A percentile compares a stretch with the other conserved stretches of the same genome.
Conservation (phyloP, 2,797 vertebrate species). For the Pampus argenteus region DNA sequence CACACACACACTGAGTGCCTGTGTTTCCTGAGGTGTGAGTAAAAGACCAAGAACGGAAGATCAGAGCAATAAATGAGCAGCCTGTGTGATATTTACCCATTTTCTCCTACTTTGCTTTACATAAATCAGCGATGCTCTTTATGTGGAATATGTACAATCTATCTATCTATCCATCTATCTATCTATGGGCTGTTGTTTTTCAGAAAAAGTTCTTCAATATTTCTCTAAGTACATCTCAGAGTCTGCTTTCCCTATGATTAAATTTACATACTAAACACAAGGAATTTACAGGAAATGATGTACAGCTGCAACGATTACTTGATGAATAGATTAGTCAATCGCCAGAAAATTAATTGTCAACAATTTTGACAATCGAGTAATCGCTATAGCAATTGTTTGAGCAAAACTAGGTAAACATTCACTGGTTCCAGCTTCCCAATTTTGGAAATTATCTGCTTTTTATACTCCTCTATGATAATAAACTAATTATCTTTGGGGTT, state of each 20-base stretch:
- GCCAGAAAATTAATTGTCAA: neutral
- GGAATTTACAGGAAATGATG: neutral
- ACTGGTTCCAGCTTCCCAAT: neutral
- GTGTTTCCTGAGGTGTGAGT: conserved; percentile 21
- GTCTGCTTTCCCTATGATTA: neutral
- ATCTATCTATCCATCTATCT: too few species aligned
- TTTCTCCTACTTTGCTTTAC: conserved; percentile 31
- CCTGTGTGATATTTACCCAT: conserved; percentile 38
- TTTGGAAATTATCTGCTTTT: too few species aligned
- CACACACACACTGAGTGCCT: conserved; percentile 7
- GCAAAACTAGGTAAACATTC: too few species aligned
- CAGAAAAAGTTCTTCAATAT: neutral
- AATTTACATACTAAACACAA: neutral
- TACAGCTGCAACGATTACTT: too few species aligned
- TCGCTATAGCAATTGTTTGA: too few species aligned
- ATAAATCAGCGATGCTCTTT: conserved; percentile 32
- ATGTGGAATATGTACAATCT: neutral
- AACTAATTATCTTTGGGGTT: too few species aligned
- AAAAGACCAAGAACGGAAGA: conserved; percentile 11
- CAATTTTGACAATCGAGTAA: too few species aligned
- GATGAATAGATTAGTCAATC: neutral
- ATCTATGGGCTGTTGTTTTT: neutral
- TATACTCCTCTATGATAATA: too few species aligned
- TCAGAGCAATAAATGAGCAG: conserved; percentile 19
- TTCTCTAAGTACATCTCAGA: neutral